Evolutionary conservation across 2,113 vertebrate species (phyloP).

Genomic region (Myotis yumanensis): DNA sequence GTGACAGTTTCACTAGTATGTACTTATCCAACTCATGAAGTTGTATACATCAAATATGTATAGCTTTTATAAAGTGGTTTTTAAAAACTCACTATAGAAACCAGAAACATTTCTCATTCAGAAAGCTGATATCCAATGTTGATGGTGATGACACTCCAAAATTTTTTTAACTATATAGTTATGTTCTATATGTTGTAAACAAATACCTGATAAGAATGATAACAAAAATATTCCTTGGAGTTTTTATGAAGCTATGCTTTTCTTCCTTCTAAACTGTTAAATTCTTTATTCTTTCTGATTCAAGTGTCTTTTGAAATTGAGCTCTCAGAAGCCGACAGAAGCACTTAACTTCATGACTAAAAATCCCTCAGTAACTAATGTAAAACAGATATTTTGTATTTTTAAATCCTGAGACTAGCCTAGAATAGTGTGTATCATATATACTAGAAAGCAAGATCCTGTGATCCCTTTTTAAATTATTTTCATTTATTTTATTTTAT

Average conservation of each 20-base stretch:
- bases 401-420: background rate
- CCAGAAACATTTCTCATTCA: background rate
- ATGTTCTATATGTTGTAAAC: background rate
- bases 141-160: background rate
- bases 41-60: background rate
- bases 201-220: constrained; percentile 16
- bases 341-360: constrained; percentile 61
- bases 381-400: constrained; percentile 8
- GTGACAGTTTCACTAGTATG: background rate
- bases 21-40: background rate
- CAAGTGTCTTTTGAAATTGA: constrained; percentile 59
- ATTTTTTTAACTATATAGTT: background rate
- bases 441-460: background rate
- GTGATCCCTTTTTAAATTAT: background rate
- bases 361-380: background rate
- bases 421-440: background rate
- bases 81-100: background rate
- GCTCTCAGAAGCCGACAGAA: constrained; percentile 23
- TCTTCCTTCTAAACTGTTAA: constrained; percentile 42
- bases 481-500: too few species aligned
- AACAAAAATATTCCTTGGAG: constrained; percentile 18
- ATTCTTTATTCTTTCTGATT: constrained; percentile 54
- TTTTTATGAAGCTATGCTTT: constrained; percentile 45
- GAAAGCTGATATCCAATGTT: background rate
- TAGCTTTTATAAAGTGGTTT: background rate